Percentiles rank a stretch among this genome's conserved stretches.
These are phyloP conservation scores for Erethizon dorsatum DNA, from an alignment of 2,797 vertebrate genomes.

Conservation along the genomic window DNA sequence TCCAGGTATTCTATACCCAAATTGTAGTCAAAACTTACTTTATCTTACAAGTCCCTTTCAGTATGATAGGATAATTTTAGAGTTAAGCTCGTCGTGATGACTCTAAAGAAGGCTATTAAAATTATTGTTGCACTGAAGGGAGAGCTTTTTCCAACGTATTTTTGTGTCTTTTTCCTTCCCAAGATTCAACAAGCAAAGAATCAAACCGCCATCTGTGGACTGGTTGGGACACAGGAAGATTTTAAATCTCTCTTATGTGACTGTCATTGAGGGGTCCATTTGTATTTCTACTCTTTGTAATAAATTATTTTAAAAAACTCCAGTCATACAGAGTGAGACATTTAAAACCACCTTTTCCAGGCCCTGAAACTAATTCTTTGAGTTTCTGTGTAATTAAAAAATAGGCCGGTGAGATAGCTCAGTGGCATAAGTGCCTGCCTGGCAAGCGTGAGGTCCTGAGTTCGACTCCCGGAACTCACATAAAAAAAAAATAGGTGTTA, in stretches of 20 bases:
- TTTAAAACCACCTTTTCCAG: background rate
- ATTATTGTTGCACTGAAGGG: background rate
- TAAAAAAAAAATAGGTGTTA: conserved; percentile 13
- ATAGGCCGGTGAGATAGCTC: too few relatives aligned
- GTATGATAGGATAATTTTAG: conserved; percentile 46
- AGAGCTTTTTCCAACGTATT: conserved; percentile 34
- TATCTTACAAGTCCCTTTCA: background rate
- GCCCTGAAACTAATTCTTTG: conserved; percentile 29
- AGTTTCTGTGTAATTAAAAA: conserved; percentile 39
- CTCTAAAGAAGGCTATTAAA: conserved; percentile 57
- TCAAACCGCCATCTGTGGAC: background rate
- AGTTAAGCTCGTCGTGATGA: conserved; percentile 50
- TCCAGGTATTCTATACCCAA: conserved; percentile 51
- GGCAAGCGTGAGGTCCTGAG: too few relatives aligned
- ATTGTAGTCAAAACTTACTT: conserved; percentile 31
- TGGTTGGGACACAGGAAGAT: background rate
- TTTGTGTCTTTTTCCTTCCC: conserved; percentile 43
- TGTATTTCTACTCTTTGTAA: conserved; percentile 48
- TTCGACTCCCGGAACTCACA: too few relatives aligned
- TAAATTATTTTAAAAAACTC: conserved; percentile 55
- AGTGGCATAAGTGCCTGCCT: too few relatives aligned
- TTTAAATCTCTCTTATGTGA: conserved; percentile 36
- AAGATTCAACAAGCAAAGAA: conserved; percentile 58
- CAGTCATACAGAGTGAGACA: background rate
- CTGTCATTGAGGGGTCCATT: conserved; percentile 44